Percentiles rank a stretch among this genome's conserved stretches.
These are phyloP conservation scores for Morinoia aosen DNA, from an alignment of 2,888 invertebrate species.

Conservation along the genomic window DNA sequence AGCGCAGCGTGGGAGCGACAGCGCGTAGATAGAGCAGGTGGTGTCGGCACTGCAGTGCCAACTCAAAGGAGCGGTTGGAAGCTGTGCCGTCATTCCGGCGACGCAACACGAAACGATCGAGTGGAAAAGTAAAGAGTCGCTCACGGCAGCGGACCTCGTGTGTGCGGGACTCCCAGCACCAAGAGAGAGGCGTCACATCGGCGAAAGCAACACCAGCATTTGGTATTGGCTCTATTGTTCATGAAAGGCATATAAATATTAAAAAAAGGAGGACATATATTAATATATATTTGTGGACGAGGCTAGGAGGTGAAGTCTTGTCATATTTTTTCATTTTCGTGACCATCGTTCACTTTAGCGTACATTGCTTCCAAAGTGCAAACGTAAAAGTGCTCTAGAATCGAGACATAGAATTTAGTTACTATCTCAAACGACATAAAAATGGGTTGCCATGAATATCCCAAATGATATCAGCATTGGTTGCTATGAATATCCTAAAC, in stretches of 20 bases:
- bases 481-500: neutral
- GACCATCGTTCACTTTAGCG: neutral
- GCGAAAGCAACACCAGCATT: neutral
- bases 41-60: neutral
- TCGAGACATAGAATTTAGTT: neutral
- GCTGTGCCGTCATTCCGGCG: neutral
- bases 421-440: neutral
- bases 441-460: neutral
- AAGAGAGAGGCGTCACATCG: neutral
- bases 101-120: neutral
- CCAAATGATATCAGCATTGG: neutral
- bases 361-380: neutral
- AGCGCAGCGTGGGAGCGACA: neutral
- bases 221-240: neutral
- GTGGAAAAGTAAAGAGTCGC: neutral
- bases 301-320: neutral
- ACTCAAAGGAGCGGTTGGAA: neutral
- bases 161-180: neutral
- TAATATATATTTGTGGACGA: neutral
- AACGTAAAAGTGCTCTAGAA: neutral
- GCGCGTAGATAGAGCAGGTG: neutral
- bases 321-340: neutral
- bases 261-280: neutral
- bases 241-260: neutral
- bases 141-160: neutral